phyloP scores from a whole-genome alignment of 2,888 invertebrate genomes.

The Dugesia japonica region DNA sequence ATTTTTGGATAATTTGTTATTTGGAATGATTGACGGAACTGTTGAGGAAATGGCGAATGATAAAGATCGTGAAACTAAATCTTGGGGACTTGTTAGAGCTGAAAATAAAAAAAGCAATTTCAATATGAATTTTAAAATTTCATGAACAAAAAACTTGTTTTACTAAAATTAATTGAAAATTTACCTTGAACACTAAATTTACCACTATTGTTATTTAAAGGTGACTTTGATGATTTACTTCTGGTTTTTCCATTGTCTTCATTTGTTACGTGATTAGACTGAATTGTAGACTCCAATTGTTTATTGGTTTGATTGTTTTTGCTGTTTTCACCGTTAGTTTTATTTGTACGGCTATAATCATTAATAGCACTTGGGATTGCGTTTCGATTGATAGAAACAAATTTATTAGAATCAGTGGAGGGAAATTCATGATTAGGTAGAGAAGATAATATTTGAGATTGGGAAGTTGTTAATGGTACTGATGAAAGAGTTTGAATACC shows the following conservation, averaged over 20 bases:
- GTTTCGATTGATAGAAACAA: not conserved
- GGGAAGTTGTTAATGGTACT: not conserved
- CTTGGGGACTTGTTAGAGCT: conserved; percentile 2
- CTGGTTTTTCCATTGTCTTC: not conserved
- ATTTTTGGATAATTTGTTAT: conserved; percentile 6
- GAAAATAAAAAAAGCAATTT: not conserved
- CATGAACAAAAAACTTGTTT: too few relatives aligned
- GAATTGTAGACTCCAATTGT: not conserved
- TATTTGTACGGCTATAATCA: not conserved
- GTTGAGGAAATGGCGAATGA: not conserved
- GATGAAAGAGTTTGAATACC: not conserved
- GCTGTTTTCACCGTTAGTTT: not conserved
- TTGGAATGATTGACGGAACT: conserved; percentile 1
- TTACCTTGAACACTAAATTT: conserved; percentile 3
- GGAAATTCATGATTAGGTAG: not conserved
- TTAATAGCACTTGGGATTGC: conserved; percentile 3
- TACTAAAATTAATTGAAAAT: too few relatives aligned
- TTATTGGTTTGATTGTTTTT: not conserved
- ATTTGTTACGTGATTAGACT: not conserved
- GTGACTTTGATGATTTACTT: not conserved
- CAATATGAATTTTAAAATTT: too few relatives aligned
- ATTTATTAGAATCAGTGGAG: not conserved
- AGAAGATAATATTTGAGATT: not conserved
- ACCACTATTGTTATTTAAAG: not conserved
- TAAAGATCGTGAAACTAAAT: not conserved